Evolutionary conservation across 2,113 vertebrate species (phyloP), one percentile per base, ranked within the genome.

Genomic region (Microcebus tavaratra): DNA sequence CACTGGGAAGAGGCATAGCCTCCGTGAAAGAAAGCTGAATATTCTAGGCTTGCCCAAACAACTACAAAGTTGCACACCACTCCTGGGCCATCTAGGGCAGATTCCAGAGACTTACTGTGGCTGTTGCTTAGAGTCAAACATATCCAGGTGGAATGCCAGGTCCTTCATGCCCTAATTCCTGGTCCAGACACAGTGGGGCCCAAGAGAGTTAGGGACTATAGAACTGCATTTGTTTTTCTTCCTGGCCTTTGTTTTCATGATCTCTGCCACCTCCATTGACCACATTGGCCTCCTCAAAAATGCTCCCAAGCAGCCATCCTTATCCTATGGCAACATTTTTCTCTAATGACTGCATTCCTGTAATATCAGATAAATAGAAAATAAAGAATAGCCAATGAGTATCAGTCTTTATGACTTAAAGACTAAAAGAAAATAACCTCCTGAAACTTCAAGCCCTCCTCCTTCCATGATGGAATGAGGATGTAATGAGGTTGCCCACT

Each of bases 301-400:
- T 3, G 18, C 61, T 63, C 50, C 53, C 25, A 42, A 57, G 63
- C 20, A 53, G 14, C 36, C 39, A 68, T 50, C 48, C 67, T 96
- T 87, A n/a, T 63, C 42, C 48, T 75, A 78, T 92, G 84, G 92
- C 57, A 96, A 73, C 13, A 61, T 84, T 96, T 92, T 96, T 90
- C 88, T 85, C n/a, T 83, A 81, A 53, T 81, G 92, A 85, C 18
- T 39, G 7, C 57, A 76, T 92, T 90, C 93, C 72, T 90, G 0
- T 67, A 53, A 48, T 78, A 75, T 72, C n/a, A 92, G 88, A 96
- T 80, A 88, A 83, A 36, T 14, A 96, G 70, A 61, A 80, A 90
- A 87, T 18, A 80, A 86, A 70, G 36, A 75, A 6, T 23, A 50
- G 23, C 67, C 92, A 61, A 18, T 70, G 78, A 34, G 39, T 4